Base-by-base conservation (phyloP, 35 echinoderm and acorn worm genomes). In the Eucidaris tribuloides region DNA sequence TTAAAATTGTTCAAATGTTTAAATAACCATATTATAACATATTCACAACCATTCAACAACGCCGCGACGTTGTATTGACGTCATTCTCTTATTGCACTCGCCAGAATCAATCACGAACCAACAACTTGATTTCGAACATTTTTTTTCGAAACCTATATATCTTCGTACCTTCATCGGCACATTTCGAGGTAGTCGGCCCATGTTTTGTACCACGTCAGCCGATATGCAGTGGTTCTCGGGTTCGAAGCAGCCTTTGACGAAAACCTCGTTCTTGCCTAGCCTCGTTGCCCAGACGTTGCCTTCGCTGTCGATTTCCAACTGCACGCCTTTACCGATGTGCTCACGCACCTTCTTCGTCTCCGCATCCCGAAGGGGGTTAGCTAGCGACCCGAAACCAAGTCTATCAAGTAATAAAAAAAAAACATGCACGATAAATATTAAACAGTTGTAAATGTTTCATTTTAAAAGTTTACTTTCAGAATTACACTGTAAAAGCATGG, bases 281-380 rank as follows among this genome's bases (percentile, higher is more conserved):
- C 86, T 93, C 27, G 90, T 98, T 6, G 90, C 95, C 95, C 95
- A 98, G 20, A 98, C 90, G 59, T 93, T 93, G 25, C 95, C 95
- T 25, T 92, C 90, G 19, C 80, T 79, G 57, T 98, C 95, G 6
- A 92, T 79, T 46, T 98, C 90, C 5, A 98, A 50, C 78, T 98
- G 95, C 18, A 98, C 91, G 11, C 95, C 95, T 36, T 93, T 92
- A 5, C 95, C 95, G 22, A 98, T 98, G 71, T 89, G 86, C 11
- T 42, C 49, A 0, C 95, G 77, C 3, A 98, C 82, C 33, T 85
- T 89, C 45, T 85, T 50, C 4, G 95, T 93, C 39, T 98, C 90
- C 22, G 84, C 44, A 60, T 98, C 95, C 11, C 90, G 64, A 2
- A 82, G 42, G 0, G 90, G 82, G 50, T 98, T 90, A 7, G 84